Evolutionary conservation across 2,113 vertebrate species (phyloP).

Genomic region (Emydocephalus ijimae): DNA sequence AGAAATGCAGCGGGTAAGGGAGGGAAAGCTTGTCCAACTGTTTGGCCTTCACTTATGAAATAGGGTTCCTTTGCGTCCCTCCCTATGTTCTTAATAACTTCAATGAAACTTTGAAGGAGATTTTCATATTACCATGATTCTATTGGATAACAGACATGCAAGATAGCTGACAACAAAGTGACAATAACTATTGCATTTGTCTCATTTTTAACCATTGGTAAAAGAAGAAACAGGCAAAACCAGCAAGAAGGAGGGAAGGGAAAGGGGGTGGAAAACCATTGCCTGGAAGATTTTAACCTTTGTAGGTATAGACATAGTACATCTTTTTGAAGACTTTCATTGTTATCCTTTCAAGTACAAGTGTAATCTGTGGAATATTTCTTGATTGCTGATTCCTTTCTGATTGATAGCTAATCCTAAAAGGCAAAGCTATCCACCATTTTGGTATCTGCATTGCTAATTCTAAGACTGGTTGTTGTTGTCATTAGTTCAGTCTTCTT

Average conservation of each 20-base stretch:
- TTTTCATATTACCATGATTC: background rate
- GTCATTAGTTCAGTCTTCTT: background rate
- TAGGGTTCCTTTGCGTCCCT: background rate
- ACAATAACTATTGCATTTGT: background rate
- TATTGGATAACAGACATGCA: background rate
- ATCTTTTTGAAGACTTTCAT: background rate
- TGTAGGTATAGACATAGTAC: background rate
- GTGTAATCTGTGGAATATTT: background rate
- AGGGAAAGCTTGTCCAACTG: background rate
- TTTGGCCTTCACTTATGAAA: background rate
- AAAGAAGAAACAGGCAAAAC: background rate
- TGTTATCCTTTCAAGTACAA: background rate
- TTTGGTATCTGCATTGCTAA: background rate
- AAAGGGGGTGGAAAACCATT: background rate
- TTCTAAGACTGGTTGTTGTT: background rate
- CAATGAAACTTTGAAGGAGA: background rate
- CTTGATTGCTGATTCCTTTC: background rate
- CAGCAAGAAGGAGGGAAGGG: background rate
- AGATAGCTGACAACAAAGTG: background rate
- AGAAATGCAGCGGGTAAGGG: background rate
- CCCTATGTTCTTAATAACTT: background rate
- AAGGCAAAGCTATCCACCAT: background rate
- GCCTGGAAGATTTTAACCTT: background rate
- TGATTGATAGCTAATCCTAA: background rate
- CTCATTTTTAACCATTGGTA: background rate